Evolutionary conservation across 2,797 vertebrate genomes (phyloP).

Genomic region (Cyclura pinguis): DNA sequence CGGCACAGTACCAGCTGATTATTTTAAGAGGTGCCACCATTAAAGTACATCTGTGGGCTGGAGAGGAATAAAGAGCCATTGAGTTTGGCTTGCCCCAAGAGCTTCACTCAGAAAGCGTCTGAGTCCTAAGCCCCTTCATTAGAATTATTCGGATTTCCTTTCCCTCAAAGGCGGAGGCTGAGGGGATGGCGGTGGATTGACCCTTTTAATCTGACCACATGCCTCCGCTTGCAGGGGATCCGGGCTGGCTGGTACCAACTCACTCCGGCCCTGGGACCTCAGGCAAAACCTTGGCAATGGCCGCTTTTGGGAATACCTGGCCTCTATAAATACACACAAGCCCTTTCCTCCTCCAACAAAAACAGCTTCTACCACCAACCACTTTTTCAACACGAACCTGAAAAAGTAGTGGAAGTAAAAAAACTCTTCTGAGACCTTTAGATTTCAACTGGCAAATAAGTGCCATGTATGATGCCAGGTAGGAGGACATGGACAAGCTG

Average conservation of each 20-base stretch:
- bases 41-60: slow-evolving; percentile 25
- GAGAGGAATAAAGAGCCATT: slow-evolving; percentile 31
- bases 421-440: no score
- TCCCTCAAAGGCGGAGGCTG: slow-evolving; percentile 58
- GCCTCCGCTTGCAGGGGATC: slow-evolving; percentile 85
- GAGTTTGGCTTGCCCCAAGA: slow-evolving; percentile 55
- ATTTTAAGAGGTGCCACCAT: neutral
- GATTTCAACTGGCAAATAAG: no score
- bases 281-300: slow-evolving; percentile 66
- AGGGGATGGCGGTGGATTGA: slow-evolving; percentile 49
- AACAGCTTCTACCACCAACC: no score
- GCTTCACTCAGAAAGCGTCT: slow-evolving; percentile 70
- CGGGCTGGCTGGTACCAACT: slow-evolving; percentile 74
- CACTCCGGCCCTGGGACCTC: slow-evolving; percentile 62
- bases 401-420: no score
- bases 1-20: neutral
- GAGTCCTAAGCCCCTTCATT: slow-evolving; percentile 74
- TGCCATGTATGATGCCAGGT: no score
- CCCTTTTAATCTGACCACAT: slow-evolving; percentile 88
- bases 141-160: slow-evolving; percentile 73
- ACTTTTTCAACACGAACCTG: no score
- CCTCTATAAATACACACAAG: no score
- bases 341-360: no score
- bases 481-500: no score
- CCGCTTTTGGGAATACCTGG: slow-evolving; percentile 67